Evolutionary conservation across 1,140 invertebrate species (phyloP).

Genomic region (Chelonus insularis): DNA sequence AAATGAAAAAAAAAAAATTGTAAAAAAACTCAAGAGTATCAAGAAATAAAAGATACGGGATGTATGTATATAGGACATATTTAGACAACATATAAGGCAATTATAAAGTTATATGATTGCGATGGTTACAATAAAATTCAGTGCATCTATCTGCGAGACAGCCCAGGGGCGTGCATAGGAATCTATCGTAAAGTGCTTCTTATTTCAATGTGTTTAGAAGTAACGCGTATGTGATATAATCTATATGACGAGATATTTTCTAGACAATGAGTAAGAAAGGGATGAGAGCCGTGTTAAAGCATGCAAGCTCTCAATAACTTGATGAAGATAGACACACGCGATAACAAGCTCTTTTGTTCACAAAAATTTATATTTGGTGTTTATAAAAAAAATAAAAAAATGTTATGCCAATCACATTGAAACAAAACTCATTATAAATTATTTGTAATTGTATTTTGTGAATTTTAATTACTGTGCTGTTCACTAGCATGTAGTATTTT

Average conservation of each 20-base stretch:
- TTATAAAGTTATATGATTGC: constrained; percentile 23
- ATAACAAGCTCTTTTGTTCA: constrained; percentile 37
- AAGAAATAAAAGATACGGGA: constrained; percentile 25
- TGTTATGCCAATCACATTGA: neutral
- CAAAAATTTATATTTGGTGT: constrained; percentile 26
- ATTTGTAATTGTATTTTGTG: neutral
- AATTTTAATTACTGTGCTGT: neutral
- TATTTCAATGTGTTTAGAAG: constrained; percentile 62
- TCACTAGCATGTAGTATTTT: neutral
- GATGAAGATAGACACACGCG: constrained; percentile 27
- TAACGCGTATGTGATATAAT: constrained; percentile 62
- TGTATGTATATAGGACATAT: constrained; percentile 51
- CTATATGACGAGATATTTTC: constrained; percentile 56
- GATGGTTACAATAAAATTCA: constrained; percentile 33
- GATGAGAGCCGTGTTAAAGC: neutral
- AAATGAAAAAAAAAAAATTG: constrained; percentile 13
- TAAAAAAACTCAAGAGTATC: constrained; percentile 28
- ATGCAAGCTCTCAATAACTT: constrained; percentile 26
- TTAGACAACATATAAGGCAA: constrained; percentile 38
- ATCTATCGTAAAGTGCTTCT: constrained; percentile 63
- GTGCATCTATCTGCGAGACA: constrained; percentile 49
- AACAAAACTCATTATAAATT: no score
- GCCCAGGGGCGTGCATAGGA: constrained; percentile 54
- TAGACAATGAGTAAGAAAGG: constrained; percentile 38
- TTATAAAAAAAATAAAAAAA: neutral